Percentiles rank a stretch among this genome's conserved stretches.
Conservation (phyloP, 2,797 vertebrate genomes). For the Sebastiscus tertius region DNA sequence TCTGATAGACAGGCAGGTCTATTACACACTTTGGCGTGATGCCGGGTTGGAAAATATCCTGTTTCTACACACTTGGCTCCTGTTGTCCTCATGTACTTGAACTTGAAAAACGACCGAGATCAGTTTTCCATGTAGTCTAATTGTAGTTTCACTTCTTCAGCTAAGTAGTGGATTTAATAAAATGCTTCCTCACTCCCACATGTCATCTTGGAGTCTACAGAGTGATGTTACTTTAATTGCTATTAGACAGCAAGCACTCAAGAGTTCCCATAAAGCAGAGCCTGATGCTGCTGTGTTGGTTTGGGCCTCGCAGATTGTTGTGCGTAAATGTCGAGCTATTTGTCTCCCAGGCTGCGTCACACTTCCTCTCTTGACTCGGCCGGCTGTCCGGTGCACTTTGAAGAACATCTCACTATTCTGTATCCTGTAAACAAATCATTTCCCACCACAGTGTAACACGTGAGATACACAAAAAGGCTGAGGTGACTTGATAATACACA, state of each 20-base stretch:
- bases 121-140: background rate
- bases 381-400: constrained; percentile 44
- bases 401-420: constrained; percentile 55
- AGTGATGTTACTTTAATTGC: constrained; percentile 28
- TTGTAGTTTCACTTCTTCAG: background rate
- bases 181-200: background rate
- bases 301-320: constrained; percentile 33
- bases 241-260: constrained; percentile 2
- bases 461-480: constrained; percentile 13
- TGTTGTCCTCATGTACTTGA: background rate
- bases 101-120: background rate
- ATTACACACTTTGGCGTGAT: no score
- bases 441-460: constrained; percentile 45
- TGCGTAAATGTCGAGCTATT: constrained; percentile 47
- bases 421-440: constrained; percentile 75
- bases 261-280: constrained; percentile 22
- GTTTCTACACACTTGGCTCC: background rate
- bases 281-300: constrained; percentile 22
- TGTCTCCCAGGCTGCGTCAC: constrained; percentile 42
- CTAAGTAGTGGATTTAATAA: constrained; percentile 47
- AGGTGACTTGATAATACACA: constrained; percentile 32
- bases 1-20: no score
- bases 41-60: background rate
- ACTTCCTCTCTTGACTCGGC: constrained; percentile 48
- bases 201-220: constrained; percentile 8